Percentiles rank a stretch among this genome's conserved stretches.
These are phyloP conservation scores for Resseliella maxima DNA, from an alignment of 2,888 invertebrate species.

Conservation along the genomic window DNA sequence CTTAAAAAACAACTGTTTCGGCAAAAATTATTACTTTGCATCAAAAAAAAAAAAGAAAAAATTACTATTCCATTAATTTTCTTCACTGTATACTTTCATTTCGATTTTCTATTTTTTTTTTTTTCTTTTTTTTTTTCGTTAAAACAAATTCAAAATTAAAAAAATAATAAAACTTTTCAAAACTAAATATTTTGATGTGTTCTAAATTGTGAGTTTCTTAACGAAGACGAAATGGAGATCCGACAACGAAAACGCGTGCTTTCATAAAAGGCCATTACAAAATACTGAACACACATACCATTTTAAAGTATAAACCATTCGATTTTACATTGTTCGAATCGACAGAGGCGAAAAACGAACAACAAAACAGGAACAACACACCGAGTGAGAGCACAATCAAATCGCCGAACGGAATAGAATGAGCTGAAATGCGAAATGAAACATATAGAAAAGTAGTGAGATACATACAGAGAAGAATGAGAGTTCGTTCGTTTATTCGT, in stretches of 20 bases:
- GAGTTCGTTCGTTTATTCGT: neutral
- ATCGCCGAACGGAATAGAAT: conserved; percentile 6
- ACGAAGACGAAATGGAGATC: conserved; percentile 51
- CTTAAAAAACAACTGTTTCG: neutral
- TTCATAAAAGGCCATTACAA: conserved; percentile 53
- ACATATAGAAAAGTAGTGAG: neutral
- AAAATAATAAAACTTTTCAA: too few species aligned
- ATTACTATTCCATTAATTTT: too few species aligned
- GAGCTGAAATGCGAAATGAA: neutral
- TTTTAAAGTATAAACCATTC: conserved; percentile 46
- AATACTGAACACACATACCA: conserved; percentile 55
- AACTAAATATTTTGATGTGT: conserved; percentile 50
- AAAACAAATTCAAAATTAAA: neutral
- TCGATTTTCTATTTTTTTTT: neutral
- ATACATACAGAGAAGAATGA: too few species aligned
- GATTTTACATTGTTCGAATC: conserved; percentile 26
- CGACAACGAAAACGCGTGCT: conserved; percentile 54
- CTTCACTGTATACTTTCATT: too few species aligned
- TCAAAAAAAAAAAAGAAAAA: neutral
- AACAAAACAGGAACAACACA: conserved; percentile 50
- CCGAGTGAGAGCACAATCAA: conserved; percentile 20
- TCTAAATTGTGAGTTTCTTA: conserved; percentile 27
- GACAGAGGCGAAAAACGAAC: conserved; percentile 29
- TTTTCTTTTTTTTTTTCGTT: neutral
- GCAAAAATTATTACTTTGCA: neutral